Percentiles rank a stretch among this genome's conserved stretches.
phyloP scores from a whole-genome alignment of 2,888 invertebrate species.

The Drosophila borborema region DNA sequence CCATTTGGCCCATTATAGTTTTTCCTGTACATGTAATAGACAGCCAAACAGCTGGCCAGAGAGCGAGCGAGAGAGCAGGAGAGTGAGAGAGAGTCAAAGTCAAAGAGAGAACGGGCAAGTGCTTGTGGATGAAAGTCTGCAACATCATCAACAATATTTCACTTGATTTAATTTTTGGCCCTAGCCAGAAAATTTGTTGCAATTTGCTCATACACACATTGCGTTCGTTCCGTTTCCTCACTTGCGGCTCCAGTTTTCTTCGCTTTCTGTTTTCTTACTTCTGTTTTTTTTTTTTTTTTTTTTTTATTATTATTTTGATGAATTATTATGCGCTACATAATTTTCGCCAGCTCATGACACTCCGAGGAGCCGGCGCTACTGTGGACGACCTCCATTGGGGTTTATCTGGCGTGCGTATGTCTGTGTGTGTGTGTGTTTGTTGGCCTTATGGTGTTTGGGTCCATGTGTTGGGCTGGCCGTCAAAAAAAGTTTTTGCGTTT shows the following conservation, averaged over 20 bases:
- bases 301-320: conserved; percentile 55
- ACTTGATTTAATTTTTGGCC: conserved; percentile 64
- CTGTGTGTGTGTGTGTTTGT: conserved; percentile 2
- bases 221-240: not conserved
- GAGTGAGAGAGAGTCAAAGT: not conserved
- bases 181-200: conserved; percentile 65
- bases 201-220: conserved; percentile 64
- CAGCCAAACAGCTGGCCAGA: not conserved
- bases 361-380: conserved; percentile 20
- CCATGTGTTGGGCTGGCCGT: conserved; percentile 53
- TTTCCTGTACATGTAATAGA: conserved; percentile 16
- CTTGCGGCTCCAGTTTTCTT: not conserved
- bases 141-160: conserved; percentile 66
- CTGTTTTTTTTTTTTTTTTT: conserved; percentile 4
- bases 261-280: not conserved
- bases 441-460: conserved; percentile 37
- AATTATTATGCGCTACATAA: conserved; percentile 78
- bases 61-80: not conserved
- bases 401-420: conserved; percentile 17
- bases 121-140: conserved; percentile 33
- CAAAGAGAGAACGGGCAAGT: not conserved
- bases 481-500: conserved; percentile 64
- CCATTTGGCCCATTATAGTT: conserved; percentile 49
- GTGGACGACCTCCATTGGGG: conserved; percentile 18
- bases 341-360: conserved; percentile 76